phyloP scores from a whole-genome alignment of 2,888 invertebrate species.

The Serripes groenlandicus region DNA sequence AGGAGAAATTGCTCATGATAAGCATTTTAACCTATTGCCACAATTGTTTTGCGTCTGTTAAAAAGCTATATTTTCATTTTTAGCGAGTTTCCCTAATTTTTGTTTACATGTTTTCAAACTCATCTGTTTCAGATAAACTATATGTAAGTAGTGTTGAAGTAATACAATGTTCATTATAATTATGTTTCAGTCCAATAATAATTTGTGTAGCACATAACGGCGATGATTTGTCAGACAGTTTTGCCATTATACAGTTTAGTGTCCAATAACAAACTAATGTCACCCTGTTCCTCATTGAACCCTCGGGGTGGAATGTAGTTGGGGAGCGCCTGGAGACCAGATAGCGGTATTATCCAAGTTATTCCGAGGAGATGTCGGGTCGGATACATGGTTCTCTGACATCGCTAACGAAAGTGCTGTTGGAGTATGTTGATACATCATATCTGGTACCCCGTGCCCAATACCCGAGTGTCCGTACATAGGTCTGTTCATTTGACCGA shows the following conservation, averaged over 20 bases:
- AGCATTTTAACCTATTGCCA: background rate
- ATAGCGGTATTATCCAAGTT: slow-evolving; percentile 35
- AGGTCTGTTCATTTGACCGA: slow-evolving; percentile 38
- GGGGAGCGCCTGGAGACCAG: slow-evolving; percentile 39
- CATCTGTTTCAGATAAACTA: too few relatives aligned
- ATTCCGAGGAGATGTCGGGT: slow-evolving; percentile 41
- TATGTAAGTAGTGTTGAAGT: too few relatives aligned
- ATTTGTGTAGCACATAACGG: too few relatives aligned
- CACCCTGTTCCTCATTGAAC: slow-evolving; percentile 28
- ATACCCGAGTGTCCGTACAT: background rate
- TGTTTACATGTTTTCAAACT: too few relatives aligned
- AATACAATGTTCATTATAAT: too few relatives aligned
- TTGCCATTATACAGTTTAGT: too few relatives aligned
- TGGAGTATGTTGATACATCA: slow-evolving; percentile 50
- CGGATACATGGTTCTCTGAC: slow-evolving; percentile 12
- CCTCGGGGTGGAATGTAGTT: slow-evolving; percentile 62
- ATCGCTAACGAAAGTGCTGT: slow-evolving; percentile 23
- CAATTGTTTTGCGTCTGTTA: too few relatives aligned
- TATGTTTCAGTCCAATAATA: too few relatives aligned
- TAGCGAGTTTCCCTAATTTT: too few relatives aligned
- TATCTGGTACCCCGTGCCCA: slow-evolving; percentile 31
- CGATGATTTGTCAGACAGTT: too few relatives aligned
- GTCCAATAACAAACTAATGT: too few relatives aligned
- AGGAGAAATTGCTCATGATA: background rate
- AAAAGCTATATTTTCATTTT: too few relatives aligned